These are phyloP conservation scores for Thalassarche chlororhynchos DNA, from an alignment of 2,113 vertebrate species.

Conservation along the genomic window DNA sequence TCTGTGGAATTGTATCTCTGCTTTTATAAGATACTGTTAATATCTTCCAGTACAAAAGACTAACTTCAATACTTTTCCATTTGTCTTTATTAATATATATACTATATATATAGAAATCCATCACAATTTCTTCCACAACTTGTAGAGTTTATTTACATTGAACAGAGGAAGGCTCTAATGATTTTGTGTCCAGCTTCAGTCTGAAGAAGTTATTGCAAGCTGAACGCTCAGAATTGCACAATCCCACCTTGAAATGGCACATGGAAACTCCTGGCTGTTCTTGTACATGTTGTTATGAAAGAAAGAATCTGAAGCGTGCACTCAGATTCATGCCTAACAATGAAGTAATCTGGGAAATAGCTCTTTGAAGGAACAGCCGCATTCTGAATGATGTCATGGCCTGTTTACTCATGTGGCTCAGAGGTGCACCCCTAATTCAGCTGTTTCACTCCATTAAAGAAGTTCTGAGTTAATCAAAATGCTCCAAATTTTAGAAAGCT, in stretches of 20 bases:
- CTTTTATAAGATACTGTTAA: not conserved
- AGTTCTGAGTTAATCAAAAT: not conserved
- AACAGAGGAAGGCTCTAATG: not conserved
- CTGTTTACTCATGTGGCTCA: not conserved
- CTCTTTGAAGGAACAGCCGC: not conserved
- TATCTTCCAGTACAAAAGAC: not conserved
- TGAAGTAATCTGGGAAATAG: not conserved
- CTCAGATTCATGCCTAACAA: not conserved
- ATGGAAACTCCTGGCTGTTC: not conserved
- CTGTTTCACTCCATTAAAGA: not conserved
- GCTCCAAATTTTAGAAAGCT: not conserved
- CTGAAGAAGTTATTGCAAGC: not conserved
- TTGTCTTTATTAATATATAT: not conserved
- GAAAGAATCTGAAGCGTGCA: not conserved
- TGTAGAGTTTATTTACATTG: not conserved
- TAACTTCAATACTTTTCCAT: not conserved
- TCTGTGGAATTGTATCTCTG: not conserved
- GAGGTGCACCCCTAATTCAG: not conserved
- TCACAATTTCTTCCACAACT: not conserved
- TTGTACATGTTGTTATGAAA: not conserved
- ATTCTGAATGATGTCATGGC: rapidly evolving
- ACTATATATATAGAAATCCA: not conserved
- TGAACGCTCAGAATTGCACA: not conserved
- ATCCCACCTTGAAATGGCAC: not conserved
- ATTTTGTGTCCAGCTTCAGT: not conserved